Evolutionary conservation across 2,113 vertebrate species (phyloP).

Genomic region (Felis catus): DNA sequence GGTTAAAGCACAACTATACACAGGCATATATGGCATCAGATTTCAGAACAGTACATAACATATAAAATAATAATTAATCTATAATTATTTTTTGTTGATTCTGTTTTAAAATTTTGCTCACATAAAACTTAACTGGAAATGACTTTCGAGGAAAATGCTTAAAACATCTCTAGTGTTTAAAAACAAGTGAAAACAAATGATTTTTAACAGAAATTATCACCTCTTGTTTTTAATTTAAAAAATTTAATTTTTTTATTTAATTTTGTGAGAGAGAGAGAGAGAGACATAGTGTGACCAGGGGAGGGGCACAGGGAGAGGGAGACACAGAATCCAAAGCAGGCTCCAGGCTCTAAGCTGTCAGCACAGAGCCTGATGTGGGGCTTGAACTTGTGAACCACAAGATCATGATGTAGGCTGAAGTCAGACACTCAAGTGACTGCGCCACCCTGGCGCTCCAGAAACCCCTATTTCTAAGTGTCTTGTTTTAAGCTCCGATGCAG

Average conservation of each 20-base stretch:
- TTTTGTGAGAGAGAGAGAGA: too few relatives aligned
- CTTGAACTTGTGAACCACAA: too few relatives aligned
- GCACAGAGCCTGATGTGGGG: too few relatives aligned
- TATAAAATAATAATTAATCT: not conserved
- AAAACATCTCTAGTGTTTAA: not conserved
- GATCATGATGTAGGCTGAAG: not conserved
- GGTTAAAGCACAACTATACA: not conserved
- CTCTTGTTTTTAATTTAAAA: too few relatives aligned
- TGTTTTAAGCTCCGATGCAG: not conserved
- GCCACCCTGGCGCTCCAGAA: not conserved
- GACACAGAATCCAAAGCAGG: too few relatives aligned
- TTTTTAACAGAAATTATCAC: not conserved
- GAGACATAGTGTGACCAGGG: too few relatives aligned
- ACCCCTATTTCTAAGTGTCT: not conserved
- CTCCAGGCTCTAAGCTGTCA: too few relatives aligned
- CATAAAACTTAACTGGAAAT: not conserved
- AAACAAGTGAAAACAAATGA: not conserved
- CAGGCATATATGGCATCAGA: not conserved
- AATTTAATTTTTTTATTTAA: too few relatives aligned
- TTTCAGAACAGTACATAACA: not conserved
- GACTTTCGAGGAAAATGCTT: not conserved
- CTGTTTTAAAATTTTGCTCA: not conserved
- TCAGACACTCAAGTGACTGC: not conserved
- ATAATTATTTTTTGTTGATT: not conserved
- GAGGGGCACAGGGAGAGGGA: too few relatives aligned